Evolutionary conservation across 2,888 invertebrate genomes (phyloP), one percentile per base, ranked within the genome.

Genomic region (Thumatha senex): DNA sequence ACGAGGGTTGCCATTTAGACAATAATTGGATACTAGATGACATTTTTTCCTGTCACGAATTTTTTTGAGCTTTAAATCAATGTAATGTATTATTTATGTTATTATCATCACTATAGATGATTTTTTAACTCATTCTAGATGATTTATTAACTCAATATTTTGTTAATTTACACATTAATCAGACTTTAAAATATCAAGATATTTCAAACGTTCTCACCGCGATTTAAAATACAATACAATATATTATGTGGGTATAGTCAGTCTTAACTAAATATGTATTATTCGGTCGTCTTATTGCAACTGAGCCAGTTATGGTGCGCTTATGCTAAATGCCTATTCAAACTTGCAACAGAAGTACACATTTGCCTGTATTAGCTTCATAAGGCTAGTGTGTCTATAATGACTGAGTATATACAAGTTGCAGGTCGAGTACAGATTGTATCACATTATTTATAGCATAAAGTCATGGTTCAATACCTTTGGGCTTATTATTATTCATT

Each of bases 371-470:
- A 64, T 58, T 41, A 49, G 59, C 64, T 64, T 67, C 65, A 65
- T 63, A 63, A 59, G 56, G 53, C 61, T 40, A 46, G 58, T 57
- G 46, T 48, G 52, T 48, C 58, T 69, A 65, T 67, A 70, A 67
- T 68, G 60, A 69, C 60, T 70, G 54, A 62, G 65, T 63, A 61
- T 48, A 51, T 59, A 65, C 56, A 58, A 63, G 55, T 65, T 58
- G 61, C 67, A 51, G 65, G 72, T 72, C 70, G 62, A 73, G 63
- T 71, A 68, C 69, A 79, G 84, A 84, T 86, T 74, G 74, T 80
- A 83, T 85, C 84, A 67, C 56, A 72, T 78, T 74, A 84, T 83
- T 84, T 84, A 85, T 84, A 76, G 80, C 78, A 72, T 74, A 74
- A 75, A 82, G 79, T 80, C 78, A 78, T 78, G 78, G 78, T 78